Base-by-base conservation (phyloP, 1,140 invertebrate species). In the Drosophila pseudoobscura region DNA sequence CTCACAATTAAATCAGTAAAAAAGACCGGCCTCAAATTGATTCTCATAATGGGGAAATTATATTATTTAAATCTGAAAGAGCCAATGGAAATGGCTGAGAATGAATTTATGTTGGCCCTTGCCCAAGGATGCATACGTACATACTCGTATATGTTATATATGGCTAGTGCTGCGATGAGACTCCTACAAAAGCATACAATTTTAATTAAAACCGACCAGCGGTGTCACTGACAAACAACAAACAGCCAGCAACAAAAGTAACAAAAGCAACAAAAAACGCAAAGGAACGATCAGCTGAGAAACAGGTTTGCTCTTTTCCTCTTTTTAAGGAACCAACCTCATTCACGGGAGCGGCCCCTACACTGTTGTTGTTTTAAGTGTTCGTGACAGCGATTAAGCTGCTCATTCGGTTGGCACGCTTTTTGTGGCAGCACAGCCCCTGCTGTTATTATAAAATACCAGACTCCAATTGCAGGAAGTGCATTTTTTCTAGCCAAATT, bases 321-420 rank as follows among this genome's bases (percentile, higher is more conserved):
- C 55, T 58, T 51, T 71, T 71, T 53, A 71, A 55, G 54, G 68
- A 55, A 52, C 55, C 31, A 39, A 4, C 11, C 54, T 51, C 29
- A 20, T 69, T 70, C 69, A 44, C 68, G 54, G 54, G 68, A 70
- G 65, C 65, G 46, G 44, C 54, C 39, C 47, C 52, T 20, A 47
- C 66, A 71, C 39, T 69, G 68, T 22, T 69, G 68, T 22, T 58
- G 46, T 71, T 57, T 76, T 80, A 80, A 75, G 66, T 60, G 78
- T 62, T 64, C 71, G 55, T 51, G 73, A 52, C 56, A 43, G 43
- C 78, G 72, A 80, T 80, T 80, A 80, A 80, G 65, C 74, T 76
- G 78, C 69, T 80, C 78, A 80, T 75, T 75, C 78, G 74, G 39
- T 65, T 80, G 78, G 78, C 78, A 80, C 78, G 78, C 78, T 63